Base-by-base conservation (phyloP, 2,113 vertebrate genomes). In the Rallus limicola region DNA sequence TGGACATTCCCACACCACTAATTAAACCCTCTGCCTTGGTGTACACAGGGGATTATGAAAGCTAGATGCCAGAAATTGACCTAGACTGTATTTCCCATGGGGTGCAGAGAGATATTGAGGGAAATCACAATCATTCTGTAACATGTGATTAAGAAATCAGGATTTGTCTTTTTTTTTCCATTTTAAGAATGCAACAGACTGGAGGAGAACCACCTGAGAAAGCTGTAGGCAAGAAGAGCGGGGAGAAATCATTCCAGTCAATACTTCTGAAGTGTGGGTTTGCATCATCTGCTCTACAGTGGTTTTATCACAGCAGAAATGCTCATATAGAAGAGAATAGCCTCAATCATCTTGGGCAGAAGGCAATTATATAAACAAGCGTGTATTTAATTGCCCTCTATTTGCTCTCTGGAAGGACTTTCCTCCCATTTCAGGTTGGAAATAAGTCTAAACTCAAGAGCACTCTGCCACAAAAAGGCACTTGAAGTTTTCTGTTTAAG, bases 61-160 rank as follows among this genome's bases (percentile, higher is more conserved):
- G 82, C 48, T 19, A 83, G 62, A 92, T 93, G 89, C 95, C 78
- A 96, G 79, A 82, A 97, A 96, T 88, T 96, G 70, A 83, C 62
- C 85, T 86, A 65, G 85, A 86, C 85, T 92, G 52, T 96, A 97
- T 97, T 98, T 97, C 97, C 94, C 97, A 75, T 69, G 93, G 74
- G 94, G 36, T 53, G 64, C 14, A 58, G 75, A 60, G 72, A 87
- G 56, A 87, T 92, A 94, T 88, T 95, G 95, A 96, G 82, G 91
- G 86, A 97, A 97, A 96, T 90, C 72, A 91, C 78, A 90, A 89
- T 93, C 52, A 77, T 81, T 90, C 70, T 18, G 3, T 60, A 92
- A 85, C 46, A 68, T 63, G 87, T 75, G 91, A 89, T 95, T 95
- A 93, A 86, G 93, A 95, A 97, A 94, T 88, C 9, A 60, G 40